A percentile compares a stretch with the other conserved stretches of the same genome.
Evolutionary conservation across 2,888 invertebrate genomes (phyloP).

Genomic region (Drepanosiphum platanoidis): DNA sequence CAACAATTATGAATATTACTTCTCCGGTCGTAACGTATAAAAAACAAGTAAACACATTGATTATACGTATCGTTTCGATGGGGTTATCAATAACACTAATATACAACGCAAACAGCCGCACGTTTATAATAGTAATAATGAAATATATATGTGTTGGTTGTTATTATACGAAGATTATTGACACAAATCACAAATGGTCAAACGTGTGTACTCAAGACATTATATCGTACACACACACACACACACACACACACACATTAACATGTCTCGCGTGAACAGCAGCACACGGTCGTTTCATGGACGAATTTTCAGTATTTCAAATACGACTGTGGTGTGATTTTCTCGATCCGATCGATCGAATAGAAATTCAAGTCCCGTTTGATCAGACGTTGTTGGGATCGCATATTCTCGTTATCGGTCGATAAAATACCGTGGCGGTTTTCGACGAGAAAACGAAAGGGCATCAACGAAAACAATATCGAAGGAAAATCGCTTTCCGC

Average conservation of each 20-base stretch:
- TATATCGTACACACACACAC: not conserved
- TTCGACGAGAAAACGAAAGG: too few species aligned
- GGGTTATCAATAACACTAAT: not conserved
- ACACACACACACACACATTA: not conserved
- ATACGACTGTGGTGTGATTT: not conserved
- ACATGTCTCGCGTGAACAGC: not conserved
- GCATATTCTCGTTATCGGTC: too few species aligned
- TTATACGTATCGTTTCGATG: not conserved
- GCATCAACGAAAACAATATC: too few species aligned
- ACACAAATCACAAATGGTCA: not conserved
- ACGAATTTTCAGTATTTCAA: not conserved
- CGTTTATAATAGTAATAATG: not conserved
- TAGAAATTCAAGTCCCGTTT: too few species aligned
- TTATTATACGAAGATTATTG: not conserved
- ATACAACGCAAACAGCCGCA: not conserved
- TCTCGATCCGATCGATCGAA: slow-evolving; percentile 1
- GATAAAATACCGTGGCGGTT: too few species aligned
- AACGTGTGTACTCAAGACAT: not conserved
- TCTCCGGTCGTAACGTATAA: too few species aligned
- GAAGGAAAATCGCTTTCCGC: too few species aligned
- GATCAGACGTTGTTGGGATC: too few species aligned
- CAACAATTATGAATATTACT: too few species aligned
- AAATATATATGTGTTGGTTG: not conserved
- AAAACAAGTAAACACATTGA: not conserved
- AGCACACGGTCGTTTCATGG: not conserved